phyloP scores from a whole-genome alignment of 1,140 invertebrate species.

The Sycophila sp. region DNA sequence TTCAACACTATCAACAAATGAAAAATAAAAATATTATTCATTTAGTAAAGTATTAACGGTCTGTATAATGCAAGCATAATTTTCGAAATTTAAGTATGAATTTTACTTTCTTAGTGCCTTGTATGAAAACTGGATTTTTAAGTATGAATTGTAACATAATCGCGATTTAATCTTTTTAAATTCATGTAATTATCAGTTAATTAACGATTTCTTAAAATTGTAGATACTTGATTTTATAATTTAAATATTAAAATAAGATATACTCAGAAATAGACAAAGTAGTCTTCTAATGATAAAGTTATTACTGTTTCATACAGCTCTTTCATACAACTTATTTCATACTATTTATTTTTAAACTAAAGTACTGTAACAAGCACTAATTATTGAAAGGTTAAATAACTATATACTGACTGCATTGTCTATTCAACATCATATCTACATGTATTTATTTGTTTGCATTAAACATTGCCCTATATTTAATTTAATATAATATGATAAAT shows the following conservation, averaged over 20 bases:
- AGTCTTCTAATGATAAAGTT: background rate
- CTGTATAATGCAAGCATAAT: slow-evolving; percentile 18
- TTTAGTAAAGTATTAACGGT: slow-evolving; percentile 18
- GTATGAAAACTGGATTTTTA: slow-evolving; percentile 7
- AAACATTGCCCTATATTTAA: background rate
- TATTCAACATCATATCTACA: slow-evolving; percentile 1
- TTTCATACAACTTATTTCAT: background rate
- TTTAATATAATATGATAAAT: background rate
- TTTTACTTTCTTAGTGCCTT: slow-evolving; percentile 20
- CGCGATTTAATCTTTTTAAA: no score
- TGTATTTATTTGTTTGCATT: background rate
- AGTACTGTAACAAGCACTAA: background rate
- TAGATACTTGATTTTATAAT: background rate
- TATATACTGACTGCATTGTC: background rate
- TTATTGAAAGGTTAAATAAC: no score
- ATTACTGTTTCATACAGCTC: background rate
- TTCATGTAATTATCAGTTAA: no score
- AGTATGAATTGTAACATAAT: slow-evolving; percentile 9
- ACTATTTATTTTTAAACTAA: background rate
- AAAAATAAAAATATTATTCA: slow-evolving; percentile 23
- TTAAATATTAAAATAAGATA: background rate
- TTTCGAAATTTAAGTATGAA: background rate
- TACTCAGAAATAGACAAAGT: background rate
- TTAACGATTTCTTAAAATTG: background rate
- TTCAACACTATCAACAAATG: background rate